Evolutionary conservation across 2,797 vertebrate genomes (phyloP), one percentile per base, ranked within the genome.

Genomic region (Lophius americanus): DNA sequence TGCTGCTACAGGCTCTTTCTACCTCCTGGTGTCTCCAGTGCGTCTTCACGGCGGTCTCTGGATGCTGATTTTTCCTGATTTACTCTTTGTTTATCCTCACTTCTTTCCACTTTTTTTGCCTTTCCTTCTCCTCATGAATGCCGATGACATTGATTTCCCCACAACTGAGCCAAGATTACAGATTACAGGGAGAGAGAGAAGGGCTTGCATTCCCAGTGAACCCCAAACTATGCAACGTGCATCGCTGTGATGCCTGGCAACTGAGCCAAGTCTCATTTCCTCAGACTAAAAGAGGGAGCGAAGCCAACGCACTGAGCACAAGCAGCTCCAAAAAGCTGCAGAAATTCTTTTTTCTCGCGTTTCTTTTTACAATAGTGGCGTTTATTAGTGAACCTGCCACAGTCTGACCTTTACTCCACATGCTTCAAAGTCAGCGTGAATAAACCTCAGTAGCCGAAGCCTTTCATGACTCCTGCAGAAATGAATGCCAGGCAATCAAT

Each of bases 331-430:
- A 72, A 52, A 72, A 78, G 47, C 76, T 71, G 52, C 43, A 46
- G 46, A 54, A 46, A 41, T 23, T 41, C 39, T 73, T 74, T 87
- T 76, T 76, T 50, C 62, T 76, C 35, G 62, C 9, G 11, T 44
- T 83, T 78, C 76, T 68, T 60, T 80, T 52, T 57, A 73, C 36
- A 62, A 68, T 61, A 36, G 43, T 6, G 1, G 51, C 65, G 55
- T 78, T 86, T 61, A 63, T 55, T 13, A 14, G 78, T 68, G 56
- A 83, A 23, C 23, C 58, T 66, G 72, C 59, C 61, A 50, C 78
- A 70, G 65, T 67, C 64, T 82, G 82, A 90, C 85, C 86, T 92
- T 87, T 89, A 65, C 58, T 79, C 78, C 79, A 89, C 60, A 89
- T 87, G 79, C 82, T 86, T 89, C 80, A 88, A 84, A 91, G 86